Base-by-base conservation (phyloP, 2,888 invertebrate species). In the Sphecodes monilicornis region DNA sequence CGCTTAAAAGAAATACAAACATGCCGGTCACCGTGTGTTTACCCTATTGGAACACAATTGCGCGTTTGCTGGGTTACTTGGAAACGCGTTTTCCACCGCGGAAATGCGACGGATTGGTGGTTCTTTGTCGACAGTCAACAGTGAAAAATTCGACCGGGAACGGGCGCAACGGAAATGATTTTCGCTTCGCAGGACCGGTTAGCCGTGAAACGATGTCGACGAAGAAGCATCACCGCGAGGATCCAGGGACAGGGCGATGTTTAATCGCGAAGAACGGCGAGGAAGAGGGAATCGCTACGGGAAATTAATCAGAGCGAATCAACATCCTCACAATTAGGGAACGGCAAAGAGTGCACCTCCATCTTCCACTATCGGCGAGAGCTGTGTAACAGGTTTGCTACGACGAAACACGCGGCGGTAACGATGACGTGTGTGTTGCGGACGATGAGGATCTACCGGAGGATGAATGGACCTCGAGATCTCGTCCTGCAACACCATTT, bases 401-500 rank as follows among this genome's bases (percentile, higher is more conserved):
- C 26, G 77, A 36, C 41, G 60, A 60, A 80, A 64, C 68, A 22
- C 73, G 76, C 71, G 71, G 78, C 29, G 70, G 74, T 36, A 76
- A 68, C 54, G 54, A 71, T 72, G 78, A 82, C 72, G 70, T 57
- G 71, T 60, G 68, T 22, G 46, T 73, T 26, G 41, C 75, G 32
- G 43, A 46, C 50, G 26, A 32, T 13, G 16, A 77, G 54, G 75
- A 72, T 54, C 36, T 18, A 10, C 11, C 57, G 69, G 72, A 73
- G 82, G 86, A 86, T 88, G 77, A 81, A 88, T 88, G 54, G 78
- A 60, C 32, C 26, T 16, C 22, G 79, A 72, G 82, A 76, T 66
- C 72, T 75, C 76, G 70, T 73, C n/a, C 64, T 0, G 78, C 16
- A 36, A 16, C 57, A 16, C 43, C 69, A 10, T 36, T 60, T 57